Evolutionary conservation across 2,113 vertebrate genomes (phyloP).

Genomic region (Equus quagga): DNA sequence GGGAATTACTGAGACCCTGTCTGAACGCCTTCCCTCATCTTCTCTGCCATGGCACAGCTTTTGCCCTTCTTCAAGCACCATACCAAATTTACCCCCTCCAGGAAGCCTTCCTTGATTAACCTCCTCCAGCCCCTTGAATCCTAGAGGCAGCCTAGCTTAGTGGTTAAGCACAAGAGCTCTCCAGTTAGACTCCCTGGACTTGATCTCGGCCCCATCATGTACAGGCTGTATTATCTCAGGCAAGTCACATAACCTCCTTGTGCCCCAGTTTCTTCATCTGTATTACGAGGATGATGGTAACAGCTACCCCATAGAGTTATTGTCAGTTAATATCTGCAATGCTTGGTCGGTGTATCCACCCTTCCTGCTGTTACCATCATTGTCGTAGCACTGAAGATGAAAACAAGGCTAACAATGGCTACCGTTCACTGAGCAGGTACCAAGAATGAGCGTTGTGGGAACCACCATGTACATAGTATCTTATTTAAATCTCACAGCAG

Average conservation of each 20-base stretch:
- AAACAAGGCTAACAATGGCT: accelerated
- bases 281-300: background rate
- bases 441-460: accelerated
- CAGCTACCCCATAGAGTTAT: background rate
- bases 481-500: background rate
- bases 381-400: background rate
- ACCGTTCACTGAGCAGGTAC: accelerated
- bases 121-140: background rate
- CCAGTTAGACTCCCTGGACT: background rate
- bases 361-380: background rate
- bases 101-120: conserved; percentile 25
- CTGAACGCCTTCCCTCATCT: background rate
- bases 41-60: background rate
- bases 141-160: background rate
- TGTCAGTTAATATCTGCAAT: accelerated
- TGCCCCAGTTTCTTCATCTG: background rate
- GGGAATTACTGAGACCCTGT: background rate
- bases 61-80: background rate
- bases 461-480: background rate
- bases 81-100: background rate
- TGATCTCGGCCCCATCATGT: background rate
- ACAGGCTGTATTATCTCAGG: background rate
- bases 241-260: background rate
- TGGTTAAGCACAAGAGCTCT: background rate
- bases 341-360: accelerated